Percentiles rank a stretch among this genome's conserved stretches.
phyloP scores from a whole-genome alignment of 64 coral and sea anemone genomes.

The Porites lutea region DNA sequence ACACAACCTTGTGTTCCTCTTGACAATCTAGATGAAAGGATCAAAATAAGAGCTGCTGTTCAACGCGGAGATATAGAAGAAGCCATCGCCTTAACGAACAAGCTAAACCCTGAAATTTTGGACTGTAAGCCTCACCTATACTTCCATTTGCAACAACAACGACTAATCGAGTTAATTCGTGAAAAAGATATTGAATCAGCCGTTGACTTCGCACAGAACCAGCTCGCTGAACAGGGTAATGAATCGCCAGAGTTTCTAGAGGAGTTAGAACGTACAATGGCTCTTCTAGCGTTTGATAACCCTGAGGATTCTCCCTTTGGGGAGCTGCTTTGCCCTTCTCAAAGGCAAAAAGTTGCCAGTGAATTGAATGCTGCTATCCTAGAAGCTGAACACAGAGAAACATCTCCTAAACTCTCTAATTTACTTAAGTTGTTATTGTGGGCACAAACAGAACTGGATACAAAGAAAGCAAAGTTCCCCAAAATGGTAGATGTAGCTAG shows the following conservation, averaged over 20 bases:
- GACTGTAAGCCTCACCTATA: slow-evolving; percentile 93
- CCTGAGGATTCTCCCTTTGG: slow-evolving; percentile 97
- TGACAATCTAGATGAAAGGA: slow-evolving; percentile 91
- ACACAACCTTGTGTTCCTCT: slow-evolving; percentile 88
- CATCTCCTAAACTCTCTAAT: slow-evolving; percentile 89
- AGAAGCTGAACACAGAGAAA: slow-evolving; percentile 90
- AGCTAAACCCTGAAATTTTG: slow-evolving; percentile 96
- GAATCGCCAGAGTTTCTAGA: slow-evolving; percentile 92
- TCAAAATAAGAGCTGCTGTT: slow-evolving; percentile 96
- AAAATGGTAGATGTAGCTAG: slow-evolving; percentile 91
- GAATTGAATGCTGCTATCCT: slow-evolving; percentile 99
- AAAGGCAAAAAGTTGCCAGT: slow-evolving; percentile 99
- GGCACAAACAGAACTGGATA: slow-evolving; percentile 94
- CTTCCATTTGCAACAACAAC: slow-evolving; percentile 99
- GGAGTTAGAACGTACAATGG: slow-evolving; percentile 97
- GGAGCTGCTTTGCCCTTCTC: slow-evolving; percentile 83
- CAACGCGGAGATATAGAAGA: slow-evolving; percentile 92
- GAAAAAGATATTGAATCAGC: slow-evolving; percentile 98
- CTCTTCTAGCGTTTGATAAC: slow-evolving; percentile 95
- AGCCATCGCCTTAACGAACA: slow-evolving; percentile 94
- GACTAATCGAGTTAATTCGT: slow-evolving; percentile 97
- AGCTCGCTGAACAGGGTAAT: slow-evolving; percentile 93
- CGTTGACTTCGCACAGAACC: slow-evolving; percentile 98
- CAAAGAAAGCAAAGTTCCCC: slow-evolving; percentile 93
- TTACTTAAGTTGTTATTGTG: slow-evolving; percentile 93